Evolutionary conservation across 1,140 invertebrate species (phyloP), one percentile per base, ranked within the genome.

Genomic region (Microplitis demolitor): DNA sequence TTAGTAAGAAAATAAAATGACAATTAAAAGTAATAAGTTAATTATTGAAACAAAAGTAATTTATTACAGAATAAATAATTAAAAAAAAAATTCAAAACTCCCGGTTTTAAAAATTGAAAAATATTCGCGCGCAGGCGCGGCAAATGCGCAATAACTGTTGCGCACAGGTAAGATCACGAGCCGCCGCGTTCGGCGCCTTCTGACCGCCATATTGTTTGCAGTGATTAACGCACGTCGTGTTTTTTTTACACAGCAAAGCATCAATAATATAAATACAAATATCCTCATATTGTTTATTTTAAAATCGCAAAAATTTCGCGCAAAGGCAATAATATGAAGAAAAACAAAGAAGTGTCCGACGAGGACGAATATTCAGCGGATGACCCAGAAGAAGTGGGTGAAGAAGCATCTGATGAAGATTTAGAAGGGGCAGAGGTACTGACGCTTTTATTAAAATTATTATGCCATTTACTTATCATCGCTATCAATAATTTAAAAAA

Each of bases 301-400:
- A 64, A 78, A 77, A 60, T 72, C 74, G 75, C 81, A 79, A 87
- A 81, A 80, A 87, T 87, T 87, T 82, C 86, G 77, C 85, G 82
- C 56, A 87, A 80, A 78, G 80, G 81, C 78, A 86, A 78, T 73
- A 82, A 79, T 73, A 83, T 82, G 80, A 83, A 81, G 78, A 87
- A 85, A 74, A 87, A 84, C 34, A 87, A 87, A 82, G 85, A 87
- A 72, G 79, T 83, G 37, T 85, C 84, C 53, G 85, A 87, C 77
- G 87, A 87, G 74, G 86, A 88, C 73, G 86, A 88, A 60, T 87
- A 83, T 74, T 87, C 86, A 14, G 85, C 81, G 3, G 87, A 87
- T 63, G 86, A 88, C 72, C 85, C 84, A 0, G 87, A 88, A 62
- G 87, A 88, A 80, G 81, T 85, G 9, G 39, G 39, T 45, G 85